Conservation (phyloP, 1,140 invertebrate genomes). For the Papilio glaucus region DNA sequence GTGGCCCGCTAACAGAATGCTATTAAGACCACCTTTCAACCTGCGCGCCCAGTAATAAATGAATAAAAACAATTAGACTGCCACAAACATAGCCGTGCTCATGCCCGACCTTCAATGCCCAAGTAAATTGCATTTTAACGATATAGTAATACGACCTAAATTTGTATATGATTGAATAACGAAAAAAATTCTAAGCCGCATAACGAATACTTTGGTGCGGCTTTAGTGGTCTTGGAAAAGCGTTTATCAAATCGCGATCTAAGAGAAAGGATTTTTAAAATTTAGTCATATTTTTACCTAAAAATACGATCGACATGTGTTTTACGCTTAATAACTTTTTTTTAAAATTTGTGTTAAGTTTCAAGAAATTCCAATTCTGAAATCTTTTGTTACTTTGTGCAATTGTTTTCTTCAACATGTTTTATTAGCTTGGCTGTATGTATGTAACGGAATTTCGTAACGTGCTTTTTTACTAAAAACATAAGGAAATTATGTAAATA, state of each 20-base stretch:
- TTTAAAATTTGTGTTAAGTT: too few species aligned
- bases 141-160: slow-evolving; percentile 11
- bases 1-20: slow-evolving; percentile 61
- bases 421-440: too few species aligned
- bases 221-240: neutral
- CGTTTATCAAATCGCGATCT: neutral
- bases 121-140: slow-evolving; percentile 14
- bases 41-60: slow-evolving; percentile 66
- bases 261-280: too few species aligned
- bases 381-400: too few species aligned
- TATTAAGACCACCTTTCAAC: slow-evolving; percentile 70
- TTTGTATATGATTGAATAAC: slow-evolving; percentile 32
- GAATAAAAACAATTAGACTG: slow-evolving; percentile 73
- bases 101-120: slow-evolving; percentile 18
- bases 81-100: slow-evolving; percentile 31
- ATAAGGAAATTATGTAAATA: too few species aligned
- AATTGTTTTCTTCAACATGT: too few species aligned
- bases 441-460: too few species aligned
- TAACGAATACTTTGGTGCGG: slow-evolving; percentile 19
- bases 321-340: too few species aligned
- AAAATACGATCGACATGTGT: too few species aligned
- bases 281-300: too few species aligned
- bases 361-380: too few species aligned
- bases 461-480: too few species aligned
- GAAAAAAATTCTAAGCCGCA: slow-evolving; percentile 34